Percentiles rank a stretch among this genome's conserved stretches.
These are phyloP conservation scores for Crossaster papposus DNA, from an alignment of 53 echinoderm and acorn worm species.

Conservation along the genomic window DNA sequence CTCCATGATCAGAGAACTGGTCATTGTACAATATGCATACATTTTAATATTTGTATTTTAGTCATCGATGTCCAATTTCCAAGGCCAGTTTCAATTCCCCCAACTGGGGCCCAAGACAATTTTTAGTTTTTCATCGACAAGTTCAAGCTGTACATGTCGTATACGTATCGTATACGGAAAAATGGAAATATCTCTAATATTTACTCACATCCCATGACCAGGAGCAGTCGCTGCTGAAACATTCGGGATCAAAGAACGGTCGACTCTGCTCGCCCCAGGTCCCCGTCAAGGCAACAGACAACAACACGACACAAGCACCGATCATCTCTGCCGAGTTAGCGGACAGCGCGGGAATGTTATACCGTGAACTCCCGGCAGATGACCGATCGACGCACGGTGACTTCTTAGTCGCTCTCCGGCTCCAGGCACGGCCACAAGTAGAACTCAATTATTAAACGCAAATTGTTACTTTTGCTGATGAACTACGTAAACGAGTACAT, in stretches of 20 bases:
- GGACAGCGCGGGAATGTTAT: neutral
- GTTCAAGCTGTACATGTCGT: too few relatives aligned
- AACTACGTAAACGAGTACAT: neutral
- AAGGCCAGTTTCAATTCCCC: too few relatives aligned
- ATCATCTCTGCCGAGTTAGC: neutral
- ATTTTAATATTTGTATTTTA: too few relatives aligned
- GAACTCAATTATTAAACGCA: neutral
- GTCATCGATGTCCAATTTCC: too few relatives aligned
- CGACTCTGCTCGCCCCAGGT: neutral
- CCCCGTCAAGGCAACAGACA: neutral
- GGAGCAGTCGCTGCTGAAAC: slow-evolving; percentile 12
- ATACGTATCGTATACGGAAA: neutral
- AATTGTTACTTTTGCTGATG: too few relatives aligned
- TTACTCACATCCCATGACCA: slow-evolving; percentile 21
- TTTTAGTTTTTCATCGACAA: too few relatives aligned
- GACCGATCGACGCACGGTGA: neutral
- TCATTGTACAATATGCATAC: too few relatives aligned
- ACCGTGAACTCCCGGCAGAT: neutral
- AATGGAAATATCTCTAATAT: neutral
- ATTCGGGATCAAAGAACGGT: slow-evolving; percentile 17
- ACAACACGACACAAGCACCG: neutral
- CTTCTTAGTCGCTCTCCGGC: neutral
- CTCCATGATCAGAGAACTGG: too few relatives aligned
- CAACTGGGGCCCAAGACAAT: too few relatives aligned
- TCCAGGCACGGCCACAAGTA: too few relatives aligned